Percentiles rank a stretch among this genome's conserved stretches.
These are phyloP conservation scores for Trachelus troglodyta DNA, from an alignment of 2,888 invertebrate species.

Conservation along the genomic window DNA sequence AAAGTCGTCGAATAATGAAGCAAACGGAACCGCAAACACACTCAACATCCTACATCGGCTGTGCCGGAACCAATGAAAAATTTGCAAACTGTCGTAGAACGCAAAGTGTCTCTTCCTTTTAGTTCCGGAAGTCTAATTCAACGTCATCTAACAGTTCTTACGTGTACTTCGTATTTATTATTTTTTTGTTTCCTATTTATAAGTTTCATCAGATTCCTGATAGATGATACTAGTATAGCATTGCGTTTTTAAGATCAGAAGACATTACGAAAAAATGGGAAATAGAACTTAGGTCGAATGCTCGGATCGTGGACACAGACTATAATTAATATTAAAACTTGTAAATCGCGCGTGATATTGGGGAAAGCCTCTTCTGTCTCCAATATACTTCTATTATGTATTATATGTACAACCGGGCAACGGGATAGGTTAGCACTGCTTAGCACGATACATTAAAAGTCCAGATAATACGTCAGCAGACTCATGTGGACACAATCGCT, in stretches of 20 bases:
- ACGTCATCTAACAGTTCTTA: neutral
- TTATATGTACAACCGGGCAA: too few species aligned
- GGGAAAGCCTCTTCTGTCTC: too few species aligned
- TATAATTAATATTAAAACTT: too few species aligned
- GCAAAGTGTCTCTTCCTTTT: neutral
- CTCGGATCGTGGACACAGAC: too few species aligned
- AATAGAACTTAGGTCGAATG: too few species aligned
- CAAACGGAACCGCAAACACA: neutral
- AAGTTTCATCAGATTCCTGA: neutral
- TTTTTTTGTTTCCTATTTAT: neutral
- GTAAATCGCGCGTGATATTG: too few species aligned
- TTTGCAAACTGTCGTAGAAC: neutral
- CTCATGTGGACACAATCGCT: too few species aligned
- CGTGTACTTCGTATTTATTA: neutral
- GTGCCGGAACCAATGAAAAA: neutral
- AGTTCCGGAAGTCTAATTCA: neutral
- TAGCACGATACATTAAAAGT: too few species aligned
- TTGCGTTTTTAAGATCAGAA: slow-evolving; percentile 9
- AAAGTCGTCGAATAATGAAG: neutral
- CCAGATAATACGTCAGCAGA: too few species aligned
- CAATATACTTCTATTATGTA: too few species aligned
- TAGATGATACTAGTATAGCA: neutral
- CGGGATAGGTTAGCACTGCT: too few species aligned
- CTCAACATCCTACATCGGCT: neutral
- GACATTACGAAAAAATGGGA: too few species aligned